Percentiles rank a stretch among this genome's conserved stretches.
Evolutionary conservation across 1,140 invertebrate genomes (phyloP).

Genomic region (Drosophila quadrilineata): DNA sequence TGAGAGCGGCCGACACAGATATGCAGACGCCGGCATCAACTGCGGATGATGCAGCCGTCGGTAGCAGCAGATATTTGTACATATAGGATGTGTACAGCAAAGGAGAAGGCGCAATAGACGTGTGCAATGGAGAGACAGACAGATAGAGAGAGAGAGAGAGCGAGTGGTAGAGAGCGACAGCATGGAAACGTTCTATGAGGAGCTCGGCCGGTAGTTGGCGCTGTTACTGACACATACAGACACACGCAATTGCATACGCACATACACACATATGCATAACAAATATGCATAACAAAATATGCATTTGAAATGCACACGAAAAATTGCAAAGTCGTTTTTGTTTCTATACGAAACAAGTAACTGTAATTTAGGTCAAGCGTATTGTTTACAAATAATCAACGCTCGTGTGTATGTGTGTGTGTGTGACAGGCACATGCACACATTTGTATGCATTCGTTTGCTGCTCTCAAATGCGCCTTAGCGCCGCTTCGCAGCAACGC

Average conservation of each 20-base stretch:
- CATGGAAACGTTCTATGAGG: slow-evolving; percentile 9
- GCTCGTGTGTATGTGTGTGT: slow-evolving; percentile 31
- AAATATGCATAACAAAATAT: slow-evolving; percentile 47
- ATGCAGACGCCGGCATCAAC: slow-evolving; percentile 8
- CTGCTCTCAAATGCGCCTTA: slow-evolving; percentile 35
- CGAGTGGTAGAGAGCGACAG: too few relatives aligned
- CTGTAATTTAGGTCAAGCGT: slow-evolving; percentile 81
- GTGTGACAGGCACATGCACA: slow-evolving; percentile 11
- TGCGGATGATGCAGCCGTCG: slow-evolving; percentile 7
- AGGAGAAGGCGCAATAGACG: slow-evolving; percentile 52
- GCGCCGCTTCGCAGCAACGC: not conserved
- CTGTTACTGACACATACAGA: slow-evolving; percentile 1
- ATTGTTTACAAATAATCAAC: slow-evolving; percentile 81
- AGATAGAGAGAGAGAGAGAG: too few relatives aligned
- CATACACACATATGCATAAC: not conserved
- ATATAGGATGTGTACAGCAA: not conserved
- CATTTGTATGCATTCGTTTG: too few relatives aligned
- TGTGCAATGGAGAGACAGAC: slow-evolving; percentile 28
- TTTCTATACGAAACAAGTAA: slow-evolving; percentile 70
- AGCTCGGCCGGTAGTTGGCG: slow-evolving; percentile 45
- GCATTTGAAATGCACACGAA: slow-evolving; percentile 60
- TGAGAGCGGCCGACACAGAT: slow-evolving; percentile 9
- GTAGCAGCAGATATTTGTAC: not conserved
- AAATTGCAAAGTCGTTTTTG: slow-evolving; percentile 47
- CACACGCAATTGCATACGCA: not conserved